Evolutionary conservation across 1,140 invertebrate genomes (phyloP), one percentile per base, ranked within the genome.

Genomic region (Micrasema minimum): DNA sequence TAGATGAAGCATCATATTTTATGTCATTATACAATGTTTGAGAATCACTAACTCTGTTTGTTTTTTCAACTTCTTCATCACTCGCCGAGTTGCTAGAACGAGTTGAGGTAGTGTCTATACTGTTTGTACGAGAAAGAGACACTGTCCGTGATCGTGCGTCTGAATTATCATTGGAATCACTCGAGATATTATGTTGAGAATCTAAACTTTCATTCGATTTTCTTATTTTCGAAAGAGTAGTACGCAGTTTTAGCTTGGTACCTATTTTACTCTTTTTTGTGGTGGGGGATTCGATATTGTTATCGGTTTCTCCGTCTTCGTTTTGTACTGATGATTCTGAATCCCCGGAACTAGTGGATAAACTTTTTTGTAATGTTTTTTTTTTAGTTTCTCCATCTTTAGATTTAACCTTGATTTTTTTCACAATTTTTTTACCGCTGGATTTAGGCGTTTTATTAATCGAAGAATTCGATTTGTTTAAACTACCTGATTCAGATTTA

Each of bases 341-440:
- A 67, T 87, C 85, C 20, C 82, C 83, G 22, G 86, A 86, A 77
- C 85, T 87, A 12, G 78, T 79, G n/a, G 85, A 86, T 72, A 84
- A 83, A 72, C 83, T 87, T 78, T 80, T 80, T 65, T 79, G 83
- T 64, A 75, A 69, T 38, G 77, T 20, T 73, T 77, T 77, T 48
- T 74, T 78, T 16, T 82, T 81, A 0, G 80, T 77, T 35, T 80
- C 78, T 16, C 81, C 84, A 0, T 85, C 85, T 37, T 72, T 66
- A n/a, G 69, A 10, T 43, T 50, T 35, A 7, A 66, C 74, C 38
- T 73, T 72, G 12, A 62, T 92, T 78, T 74, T 75, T 69, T 75
- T 75, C 12, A 71, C 35, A 37, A 74, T 78, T 71, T 75, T 69
- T 75, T 75, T 18, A 59, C 48, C 62, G 14, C 62, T 46, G 16